These are phyloP conservation scores for Gallinago media DNA, from an alignment of 2,113 vertebrate genomes.

Conservation along the genomic window DNA sequence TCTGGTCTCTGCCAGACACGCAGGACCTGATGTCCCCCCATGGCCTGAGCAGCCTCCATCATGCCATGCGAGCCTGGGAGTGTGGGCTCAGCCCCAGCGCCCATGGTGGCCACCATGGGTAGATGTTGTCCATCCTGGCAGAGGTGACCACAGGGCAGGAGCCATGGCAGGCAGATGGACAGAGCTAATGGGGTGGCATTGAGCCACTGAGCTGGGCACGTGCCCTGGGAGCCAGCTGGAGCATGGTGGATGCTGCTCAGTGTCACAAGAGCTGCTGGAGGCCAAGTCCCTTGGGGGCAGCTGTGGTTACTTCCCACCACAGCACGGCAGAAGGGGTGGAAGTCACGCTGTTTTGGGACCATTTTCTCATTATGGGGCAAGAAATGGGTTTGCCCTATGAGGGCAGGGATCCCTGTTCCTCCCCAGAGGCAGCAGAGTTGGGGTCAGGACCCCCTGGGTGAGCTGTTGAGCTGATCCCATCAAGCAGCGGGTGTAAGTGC, in stretches of 20 bases:
- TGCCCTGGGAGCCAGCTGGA: neutral
- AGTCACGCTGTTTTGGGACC: neutral
- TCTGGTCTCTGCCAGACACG: fast-evolving
- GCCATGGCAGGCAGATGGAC: neutral
- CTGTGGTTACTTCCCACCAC: neutral
- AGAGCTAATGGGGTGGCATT: neutral
- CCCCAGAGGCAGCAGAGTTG: neutral
- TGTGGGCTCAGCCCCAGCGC: fast-evolving
- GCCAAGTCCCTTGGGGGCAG: no score
- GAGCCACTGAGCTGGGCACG: fast-evolving
- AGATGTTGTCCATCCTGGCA: neutral
- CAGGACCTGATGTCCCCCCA: fast-evolving
- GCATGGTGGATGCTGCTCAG: neutral
- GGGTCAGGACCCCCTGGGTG: fast-evolving
- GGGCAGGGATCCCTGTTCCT: neutral
- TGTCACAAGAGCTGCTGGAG: no score
- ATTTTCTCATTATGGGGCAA: neutral
- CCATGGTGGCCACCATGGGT: fast-evolving
- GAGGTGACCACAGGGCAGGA: neutral
- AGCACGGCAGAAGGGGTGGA: neutral
- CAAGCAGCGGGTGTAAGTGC: no score
- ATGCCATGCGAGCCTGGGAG: fast-evolving
- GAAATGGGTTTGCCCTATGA: neutral
- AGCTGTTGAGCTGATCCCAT: neutral
- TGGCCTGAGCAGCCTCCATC: no score